phyloP scores from a whole-genome alignment of 2,113 vertebrate genomes.

The Onychorhynchus coronatus region DNA sequence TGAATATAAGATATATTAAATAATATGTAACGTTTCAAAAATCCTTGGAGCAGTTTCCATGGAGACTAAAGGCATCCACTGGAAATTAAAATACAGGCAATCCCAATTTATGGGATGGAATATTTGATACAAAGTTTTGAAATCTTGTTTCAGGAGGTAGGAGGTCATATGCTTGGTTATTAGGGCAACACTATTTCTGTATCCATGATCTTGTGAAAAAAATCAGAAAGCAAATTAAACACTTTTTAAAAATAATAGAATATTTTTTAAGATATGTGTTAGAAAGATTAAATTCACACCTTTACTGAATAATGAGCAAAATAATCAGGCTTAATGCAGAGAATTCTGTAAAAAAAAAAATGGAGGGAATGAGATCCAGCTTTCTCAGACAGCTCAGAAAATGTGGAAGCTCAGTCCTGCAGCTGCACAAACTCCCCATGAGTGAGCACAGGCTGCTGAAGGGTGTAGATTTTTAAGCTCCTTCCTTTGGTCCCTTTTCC shows the following conservation, averaged over 20 bases:
- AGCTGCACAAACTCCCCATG: neutral
- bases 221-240: neutral
- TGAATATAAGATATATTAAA: constrained; percentile 71
- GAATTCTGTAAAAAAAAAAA: neutral
- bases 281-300: neutral
- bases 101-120: neutral
- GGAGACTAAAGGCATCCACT: constrained; percentile 50
- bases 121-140: constrained; percentile 3
- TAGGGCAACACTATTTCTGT: neutral
- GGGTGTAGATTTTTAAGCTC: accelerated
- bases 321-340: neutral
- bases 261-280: neutral
- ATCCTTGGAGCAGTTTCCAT: constrained; percentile 69
- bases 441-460: neutral
- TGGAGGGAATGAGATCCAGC: neutral
- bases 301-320: neutral
- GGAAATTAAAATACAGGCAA: constrained; percentile 60
- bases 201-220: constrained; percentile 12
- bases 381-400: neutral
- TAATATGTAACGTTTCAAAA: constrained; percentile 68
- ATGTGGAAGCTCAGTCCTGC: neutral
- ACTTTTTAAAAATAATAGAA: neutral
- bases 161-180: constrained; percentile 5
- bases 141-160: neutral
- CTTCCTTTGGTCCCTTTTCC: neutral